Base-by-base conservation (phyloP, 2,113 vertebrate species). In the Meriones unguiculatus region DNA sequence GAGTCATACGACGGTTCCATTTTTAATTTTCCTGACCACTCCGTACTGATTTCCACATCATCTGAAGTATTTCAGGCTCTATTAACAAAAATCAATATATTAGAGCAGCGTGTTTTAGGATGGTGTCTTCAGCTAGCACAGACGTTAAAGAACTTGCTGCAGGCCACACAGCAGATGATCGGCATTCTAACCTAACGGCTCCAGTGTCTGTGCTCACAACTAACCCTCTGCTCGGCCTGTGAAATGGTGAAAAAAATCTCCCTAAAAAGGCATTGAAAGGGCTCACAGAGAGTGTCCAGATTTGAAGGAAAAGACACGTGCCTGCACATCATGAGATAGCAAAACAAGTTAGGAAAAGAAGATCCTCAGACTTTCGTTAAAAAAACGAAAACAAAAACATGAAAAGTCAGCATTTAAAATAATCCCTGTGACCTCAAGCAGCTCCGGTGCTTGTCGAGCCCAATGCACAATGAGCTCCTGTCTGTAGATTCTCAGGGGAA, bases 271-370 rank as follows among this genome's bases (percentile, higher is more conserved):
- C 38, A 88, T 76, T 85, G 22, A 86, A 86, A 93, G 77, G 22
- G 4, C 25, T 20, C 65, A 76, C 30, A 50, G 50, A 87, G 28
- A 65, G 9, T 73, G 90, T 75, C 28, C 5, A 90, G 72, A 10
- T 35, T 14, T 72, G n/a, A 93, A 57, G 8, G 54, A 70, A 93
- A 82, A 54, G 9, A 67, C 11, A 35, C 10, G 76, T 4, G 62
- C 2, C 62, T 73, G 64, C 2, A 50, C 32, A 65, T 88, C 90
- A 54, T 54, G 28, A 67, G 96, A 82, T 17, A 89, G 41, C 15
- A 77, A 94, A 87, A 80, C 41, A 89, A n/a, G 50, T 91, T 80
- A 67, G n/a, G 65, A 90, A 89, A 64, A 95, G 70, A 85, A 93
- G 50, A 54, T 95, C 91, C 57, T 89, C 62, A 59, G 80, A 76